These are phyloP conservation scores for Ips nitidus DNA, from an alignment of 1,140 invertebrate species.

Conservation along the genomic window DNA sequence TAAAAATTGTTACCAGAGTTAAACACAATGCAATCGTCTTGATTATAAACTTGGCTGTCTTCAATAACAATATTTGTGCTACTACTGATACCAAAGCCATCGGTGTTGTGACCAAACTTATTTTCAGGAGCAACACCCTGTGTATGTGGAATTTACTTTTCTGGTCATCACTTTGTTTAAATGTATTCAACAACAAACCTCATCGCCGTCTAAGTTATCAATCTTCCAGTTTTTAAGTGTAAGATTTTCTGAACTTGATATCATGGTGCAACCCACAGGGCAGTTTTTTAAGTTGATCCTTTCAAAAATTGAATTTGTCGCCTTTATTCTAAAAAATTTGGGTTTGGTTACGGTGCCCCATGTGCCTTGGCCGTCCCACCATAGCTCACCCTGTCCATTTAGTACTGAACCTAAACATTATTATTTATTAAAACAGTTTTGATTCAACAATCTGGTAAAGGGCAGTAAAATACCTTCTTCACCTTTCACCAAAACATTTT, in stretches of 20 bases:
- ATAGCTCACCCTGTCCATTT: constrained; percentile 26
- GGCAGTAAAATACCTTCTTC: background rate
- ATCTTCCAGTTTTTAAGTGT: constrained; percentile 21
- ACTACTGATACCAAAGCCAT: constrained; percentile 10
- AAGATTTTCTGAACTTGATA: constrained; percentile 8
- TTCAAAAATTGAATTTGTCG: constrained; percentile 13
- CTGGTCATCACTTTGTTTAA: background rate
- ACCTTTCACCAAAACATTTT: constrained; percentile 17
- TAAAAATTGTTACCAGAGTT: constrained; percentile 1
- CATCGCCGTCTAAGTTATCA: constrained; percentile 17
- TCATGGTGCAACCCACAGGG: background rate
- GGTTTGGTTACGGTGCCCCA: constrained; percentile 18
- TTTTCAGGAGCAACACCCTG: constrained; percentile 21
- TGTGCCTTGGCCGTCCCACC: constrained; percentile 27
- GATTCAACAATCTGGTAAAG: background rate
- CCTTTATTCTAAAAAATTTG: constrained; percentile 11
- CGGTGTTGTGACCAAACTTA: constrained; percentile 27
- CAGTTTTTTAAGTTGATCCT: constrained; percentile 8
- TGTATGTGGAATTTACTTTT: background rate
- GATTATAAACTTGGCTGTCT: constrained; percentile 17
- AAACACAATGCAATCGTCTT: constrained; percentile 23
- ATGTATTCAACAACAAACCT: constrained; percentile 5
- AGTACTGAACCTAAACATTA: constrained; percentile 12
- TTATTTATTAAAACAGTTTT: constrained; percentile 1
- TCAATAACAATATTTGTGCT: constrained; percentile 13